Evolutionary conservation across 2,797 vertebrate genomes (phyloP).

Genomic region (Arrhamphus sclerolepis): DNA sequence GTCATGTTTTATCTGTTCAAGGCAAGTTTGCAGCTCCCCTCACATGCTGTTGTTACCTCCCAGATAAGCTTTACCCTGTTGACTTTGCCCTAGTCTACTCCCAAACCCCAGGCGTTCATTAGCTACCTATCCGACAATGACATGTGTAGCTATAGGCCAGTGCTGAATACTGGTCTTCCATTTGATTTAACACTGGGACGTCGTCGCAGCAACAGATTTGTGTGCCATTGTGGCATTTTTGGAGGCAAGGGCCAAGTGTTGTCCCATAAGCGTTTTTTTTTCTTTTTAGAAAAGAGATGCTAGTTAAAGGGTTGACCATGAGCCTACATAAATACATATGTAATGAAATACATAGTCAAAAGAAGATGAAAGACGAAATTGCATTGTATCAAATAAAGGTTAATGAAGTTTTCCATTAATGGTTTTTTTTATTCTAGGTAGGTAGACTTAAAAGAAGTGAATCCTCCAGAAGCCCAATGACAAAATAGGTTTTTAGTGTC

Average conservation of each 20-base stretch:
- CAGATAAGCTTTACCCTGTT: slow-evolving; percentile 64
- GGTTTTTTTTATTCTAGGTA: too few relatives aligned
- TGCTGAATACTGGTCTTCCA: slow-evolving; percentile 45
- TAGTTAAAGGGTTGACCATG: background rate
- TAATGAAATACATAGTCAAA: too few relatives aligned
- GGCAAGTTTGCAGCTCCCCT: slow-evolving; percentile 50
- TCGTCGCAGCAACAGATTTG: slow-evolving; percentile 7
- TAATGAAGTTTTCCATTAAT: too few relatives aligned
- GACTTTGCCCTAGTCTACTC: slow-evolving; percentile 64
- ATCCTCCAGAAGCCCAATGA: too few relatives aligned
- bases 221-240: slow-evolving; percentile 31
- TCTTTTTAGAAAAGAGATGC: too few relatives aligned
- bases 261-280: slow-evolving; percentile 1
- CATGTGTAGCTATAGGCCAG: slow-evolving; percentile 50
- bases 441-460: too few relatives aligned
- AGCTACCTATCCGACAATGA: slow-evolving; percentile 66
- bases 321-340: background rate
- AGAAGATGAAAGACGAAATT: too few relatives aligned
- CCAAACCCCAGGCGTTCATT: slow-evolving; percentile 55
- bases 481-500: too few relatives aligned
- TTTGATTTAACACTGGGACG: slow-evolving; percentile 46
- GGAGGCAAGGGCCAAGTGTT: slow-evolving; percentile 42
- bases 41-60: slow-evolving; percentile 47
- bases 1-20: slow-evolving; percentile 64
- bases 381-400: too few relatives aligned